These are phyloP conservation scores for Vanessa atalanta DNA, from an alignment of 1,140 invertebrate species.

Conservation along the genomic window DNA sequence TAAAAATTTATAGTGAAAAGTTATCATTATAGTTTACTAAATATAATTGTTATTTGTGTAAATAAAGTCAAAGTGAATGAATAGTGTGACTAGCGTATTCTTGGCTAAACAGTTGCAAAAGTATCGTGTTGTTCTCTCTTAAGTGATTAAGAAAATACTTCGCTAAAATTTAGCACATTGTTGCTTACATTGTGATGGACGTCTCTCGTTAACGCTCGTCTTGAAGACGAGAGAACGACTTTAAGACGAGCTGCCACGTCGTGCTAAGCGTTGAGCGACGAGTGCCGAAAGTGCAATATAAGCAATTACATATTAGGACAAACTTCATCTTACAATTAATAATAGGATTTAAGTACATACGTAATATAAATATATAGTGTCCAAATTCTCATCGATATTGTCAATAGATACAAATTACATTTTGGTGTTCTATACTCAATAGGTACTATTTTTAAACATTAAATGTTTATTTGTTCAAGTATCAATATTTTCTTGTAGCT, in stretches of 20 bases:
- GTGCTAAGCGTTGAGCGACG: not conserved
- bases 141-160: slow-evolving; percentile 19
- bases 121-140: not conserved
- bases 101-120: not conserved
- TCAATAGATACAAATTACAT: too few species aligned
- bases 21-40: not conserved
- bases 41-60: not conserved
- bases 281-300: not conserved
- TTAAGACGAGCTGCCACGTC: not conserved
- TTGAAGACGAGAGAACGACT: not conserved
- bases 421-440: too few species aligned
- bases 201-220: slow-evolving; percentile 5
- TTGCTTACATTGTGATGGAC: slow-evolving; percentile 19
- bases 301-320: not conserved
- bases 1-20: too few species aligned
- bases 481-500: too few species aligned
- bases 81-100: not conserved
- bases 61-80: not conserved
- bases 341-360: too few species aligned
- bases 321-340: too few species aligned
- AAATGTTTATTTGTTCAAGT: too few species aligned
- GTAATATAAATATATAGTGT: too few species aligned
- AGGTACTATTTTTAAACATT: too few species aligned
- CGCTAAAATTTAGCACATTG: slow-evolving; percentile 11
- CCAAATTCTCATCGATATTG: too few species aligned